These are phyloP conservation scores for Callionymus lyra DNA, from an alignment of 2,113 vertebrate genomes.

Conservation along the genomic window DNA sequence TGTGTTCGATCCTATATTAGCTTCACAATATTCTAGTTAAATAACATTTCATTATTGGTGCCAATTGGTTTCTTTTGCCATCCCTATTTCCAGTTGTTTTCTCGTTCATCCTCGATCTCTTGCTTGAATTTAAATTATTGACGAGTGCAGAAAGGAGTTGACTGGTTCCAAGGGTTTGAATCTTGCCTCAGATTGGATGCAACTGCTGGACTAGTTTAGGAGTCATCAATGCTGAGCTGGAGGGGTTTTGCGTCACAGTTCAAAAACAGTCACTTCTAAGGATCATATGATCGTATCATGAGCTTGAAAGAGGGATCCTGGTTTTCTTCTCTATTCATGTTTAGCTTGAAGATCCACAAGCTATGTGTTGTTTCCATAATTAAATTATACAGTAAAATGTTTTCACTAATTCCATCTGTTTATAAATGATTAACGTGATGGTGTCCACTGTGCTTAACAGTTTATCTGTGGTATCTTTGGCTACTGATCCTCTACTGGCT, in stretches of 20 bases:
- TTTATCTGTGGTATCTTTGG: constrained; percentile 38
- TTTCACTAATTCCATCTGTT: too few species aligned
- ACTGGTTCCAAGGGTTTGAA: constrained; percentile 17
- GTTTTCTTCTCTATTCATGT: too few species aligned
- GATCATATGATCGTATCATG: too few species aligned
- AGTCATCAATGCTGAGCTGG: constrained; percentile 17
- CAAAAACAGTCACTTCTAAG: constrained; percentile 5
- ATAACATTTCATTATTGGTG: constrained; percentile 5
- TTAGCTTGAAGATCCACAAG: too few species aligned
- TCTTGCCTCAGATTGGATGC: constrained; percentile 20
- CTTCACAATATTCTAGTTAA: constrained; percentile 5
- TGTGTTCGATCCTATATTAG: too few species aligned
- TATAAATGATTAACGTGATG: background rate
- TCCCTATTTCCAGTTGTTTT: constrained; percentile 3
- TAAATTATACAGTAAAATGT: too few species aligned
- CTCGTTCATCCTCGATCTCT: constrained; percentile 10
- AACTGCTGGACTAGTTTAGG: constrained; percentile 21
- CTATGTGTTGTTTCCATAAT: too few species aligned
- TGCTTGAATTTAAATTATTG: constrained; percentile 40
- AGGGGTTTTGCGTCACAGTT: constrained; percentile 9
- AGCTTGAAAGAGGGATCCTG: too few species aligned
- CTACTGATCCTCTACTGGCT: constrained; percentile 27
- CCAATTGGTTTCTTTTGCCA: constrained; percentile 4
- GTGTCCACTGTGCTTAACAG: background rate
- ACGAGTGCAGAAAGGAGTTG: constrained; percentile 23